phyloP scores from a whole-genome alignment of 2,113 vertebrate species.

The Conger conger region DNA sequence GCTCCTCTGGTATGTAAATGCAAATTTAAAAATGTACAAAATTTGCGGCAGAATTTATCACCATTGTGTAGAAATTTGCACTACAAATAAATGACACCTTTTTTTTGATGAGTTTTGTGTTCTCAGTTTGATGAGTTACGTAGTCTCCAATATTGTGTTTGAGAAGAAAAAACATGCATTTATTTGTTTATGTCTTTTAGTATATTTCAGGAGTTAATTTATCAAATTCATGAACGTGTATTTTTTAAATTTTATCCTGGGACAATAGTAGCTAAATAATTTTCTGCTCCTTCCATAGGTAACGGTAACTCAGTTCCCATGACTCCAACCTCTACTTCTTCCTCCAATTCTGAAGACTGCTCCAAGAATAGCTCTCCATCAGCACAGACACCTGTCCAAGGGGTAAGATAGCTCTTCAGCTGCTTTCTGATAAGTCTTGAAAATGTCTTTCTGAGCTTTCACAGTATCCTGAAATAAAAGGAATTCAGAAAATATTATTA shows the following conservation, averaged over 20 bases:
- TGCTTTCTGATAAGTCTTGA: background rate
- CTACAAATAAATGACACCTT: background rate
- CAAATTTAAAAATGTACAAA: background rate
- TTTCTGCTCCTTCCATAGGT: slow-evolving; percentile 67
- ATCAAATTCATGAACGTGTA: background rate
- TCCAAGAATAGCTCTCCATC: slow-evolving; percentile 88
- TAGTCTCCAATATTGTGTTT: too few species aligned
- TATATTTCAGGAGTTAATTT: background rate
- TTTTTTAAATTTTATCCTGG: background rate
- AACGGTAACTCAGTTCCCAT: slow-evolving; percentile 87
- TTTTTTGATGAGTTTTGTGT: too few species aligned
- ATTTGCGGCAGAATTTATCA: background rate
- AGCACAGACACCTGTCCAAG: slow-evolving; percentile 77
- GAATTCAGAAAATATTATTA: background rate
- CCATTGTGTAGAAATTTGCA: background rate
- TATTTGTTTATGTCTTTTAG: background rate
- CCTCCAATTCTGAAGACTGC: slow-evolving; percentile 93
- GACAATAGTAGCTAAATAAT: slow-evolving; percentile 29
- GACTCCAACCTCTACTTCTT: slow-evolving; percentile 97
- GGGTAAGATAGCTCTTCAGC: slow-evolving; percentile 67
- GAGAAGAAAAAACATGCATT: too few species aligned
- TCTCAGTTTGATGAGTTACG: too few species aligned
- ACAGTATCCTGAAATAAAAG: background rate
- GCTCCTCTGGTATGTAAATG: slow-evolving; percentile 80
- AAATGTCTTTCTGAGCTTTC: background rate